Conservation (phyloP, 2,797 vertebrate genomes). For the Protonibea diacanthus region DNA sequence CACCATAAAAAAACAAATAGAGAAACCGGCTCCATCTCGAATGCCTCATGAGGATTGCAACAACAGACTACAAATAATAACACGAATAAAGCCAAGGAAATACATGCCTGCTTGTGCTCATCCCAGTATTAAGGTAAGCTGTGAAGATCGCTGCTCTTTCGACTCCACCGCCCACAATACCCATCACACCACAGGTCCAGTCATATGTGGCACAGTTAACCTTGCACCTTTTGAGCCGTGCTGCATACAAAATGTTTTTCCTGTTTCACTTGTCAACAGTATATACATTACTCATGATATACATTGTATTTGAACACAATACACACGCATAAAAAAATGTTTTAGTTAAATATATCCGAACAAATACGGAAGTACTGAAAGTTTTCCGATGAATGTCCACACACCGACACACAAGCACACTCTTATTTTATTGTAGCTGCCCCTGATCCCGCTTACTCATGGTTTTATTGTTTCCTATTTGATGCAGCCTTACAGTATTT, state of each 20-base stretch:
- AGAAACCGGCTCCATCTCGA: no score
- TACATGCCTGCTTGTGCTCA: no score
- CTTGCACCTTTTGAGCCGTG: slow-evolving; percentile 30
- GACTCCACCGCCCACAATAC: slow-evolving; percentile 47
- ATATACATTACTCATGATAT: slow-evolving; percentile 4
- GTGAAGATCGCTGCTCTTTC: not conserved
- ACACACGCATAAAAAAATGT: not conserved
- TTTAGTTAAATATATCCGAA: not conserved
- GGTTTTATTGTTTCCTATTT: slow-evolving; percentile 6
- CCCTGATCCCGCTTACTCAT: not conserved
- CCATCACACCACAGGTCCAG: slow-evolving; percentile 47
- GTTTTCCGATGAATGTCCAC: not conserved
- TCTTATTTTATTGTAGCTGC: not conserved
- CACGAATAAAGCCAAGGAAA: no score
- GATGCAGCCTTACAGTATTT: slow-evolving; percentile 23
- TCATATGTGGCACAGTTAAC: slow-evolving; percentile 49
- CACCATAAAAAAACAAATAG: no score
- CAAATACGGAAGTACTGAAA: not conserved
- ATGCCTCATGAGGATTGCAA: no score
- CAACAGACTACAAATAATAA: no score
- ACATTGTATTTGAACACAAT: not conserved
- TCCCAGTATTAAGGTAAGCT: no score
- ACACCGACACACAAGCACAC: not conserved
- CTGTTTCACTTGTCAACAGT: slow-evolving; percentile 7
- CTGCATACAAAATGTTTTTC: slow-evolving; percentile 27